Evolutionary conservation across 2,888 invertebrate species (phyloP).

Genomic region (Leptinotarsa tumamoca): DNA sequence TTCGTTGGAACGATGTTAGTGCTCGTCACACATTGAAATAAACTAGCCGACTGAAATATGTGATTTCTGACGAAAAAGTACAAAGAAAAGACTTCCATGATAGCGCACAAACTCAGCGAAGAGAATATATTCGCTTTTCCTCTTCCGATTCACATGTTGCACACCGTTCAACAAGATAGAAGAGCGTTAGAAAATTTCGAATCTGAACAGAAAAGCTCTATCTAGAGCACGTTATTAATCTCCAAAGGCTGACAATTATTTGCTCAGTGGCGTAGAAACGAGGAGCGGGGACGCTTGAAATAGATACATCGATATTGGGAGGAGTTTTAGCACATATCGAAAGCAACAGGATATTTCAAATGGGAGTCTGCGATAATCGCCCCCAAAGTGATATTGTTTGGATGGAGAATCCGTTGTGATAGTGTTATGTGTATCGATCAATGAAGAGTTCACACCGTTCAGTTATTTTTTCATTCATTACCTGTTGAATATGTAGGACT

Average conservation of each 20-base stretch:
- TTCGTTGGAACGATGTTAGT: too few relatives aligned
- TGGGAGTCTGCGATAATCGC: not conserved
- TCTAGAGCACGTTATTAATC: constrained; percentile 61
- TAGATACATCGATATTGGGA: constrained; percentile 60
- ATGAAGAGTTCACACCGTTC: not conserved
- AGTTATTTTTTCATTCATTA: not conserved
- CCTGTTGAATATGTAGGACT: too few relatives aligned
- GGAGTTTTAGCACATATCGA: constrained; percentile 5
- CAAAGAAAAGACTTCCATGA: not conserved
- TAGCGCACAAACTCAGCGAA: constrained; percentile 2
- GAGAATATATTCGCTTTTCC: constrained; percentile 21
- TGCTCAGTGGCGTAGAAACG: constrained; percentile 63
- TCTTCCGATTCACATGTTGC: constrained; percentile 34
- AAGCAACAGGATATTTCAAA: not conserved
- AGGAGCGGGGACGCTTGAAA: constrained; percentile 58
- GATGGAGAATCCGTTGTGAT: not conserved
- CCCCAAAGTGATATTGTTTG: not conserved
- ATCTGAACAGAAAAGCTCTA: constrained; percentile 53
- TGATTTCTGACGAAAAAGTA: not conserved
- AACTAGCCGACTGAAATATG: not conserved
- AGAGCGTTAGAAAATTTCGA: constrained; percentile 37
- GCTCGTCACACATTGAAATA: not conserved
- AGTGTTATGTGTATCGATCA: not conserved
- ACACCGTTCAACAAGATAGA: constrained; percentile 30
- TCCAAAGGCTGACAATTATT: constrained; percentile 62